Evolutionary conservation across 2,888 invertebrate species (phyloP).

Genomic region (Eledona agricola): DNA sequence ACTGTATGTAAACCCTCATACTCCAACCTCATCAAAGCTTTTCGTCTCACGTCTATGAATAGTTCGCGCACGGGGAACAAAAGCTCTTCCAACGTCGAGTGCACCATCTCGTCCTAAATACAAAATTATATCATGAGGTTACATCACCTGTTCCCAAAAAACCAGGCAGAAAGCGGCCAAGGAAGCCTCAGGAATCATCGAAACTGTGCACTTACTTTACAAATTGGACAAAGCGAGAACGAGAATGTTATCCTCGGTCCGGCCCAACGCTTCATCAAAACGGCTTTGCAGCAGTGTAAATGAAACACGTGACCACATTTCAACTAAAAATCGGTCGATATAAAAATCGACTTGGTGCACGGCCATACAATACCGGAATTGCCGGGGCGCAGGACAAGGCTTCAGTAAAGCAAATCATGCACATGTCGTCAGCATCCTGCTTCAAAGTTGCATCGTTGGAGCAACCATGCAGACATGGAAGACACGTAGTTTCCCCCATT

Average conservation of each 20-base stretch:
- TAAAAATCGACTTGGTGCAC: not conserved
- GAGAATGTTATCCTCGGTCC: conserved; percentile 97
- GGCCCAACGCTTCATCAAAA: conserved; percentile 87
- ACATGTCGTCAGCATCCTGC: conserved; percentile 99
- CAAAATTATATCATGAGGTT: no score
- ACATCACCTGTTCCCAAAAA: no score
- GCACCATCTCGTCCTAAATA: conserved; percentile 84
- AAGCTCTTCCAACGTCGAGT: conserved; percentile 79
- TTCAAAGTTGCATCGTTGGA: conserved; percentile 68
- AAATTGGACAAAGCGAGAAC: conserved; percentile 95
- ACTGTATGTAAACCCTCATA: conserved; percentile 91
- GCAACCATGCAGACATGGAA: conserved; percentile 92
- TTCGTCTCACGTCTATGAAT: conserved; percentile 89
- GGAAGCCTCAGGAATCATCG: no score
- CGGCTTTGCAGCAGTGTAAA: conserved; percentile 87
- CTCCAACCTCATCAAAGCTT: conserved; percentile 94
- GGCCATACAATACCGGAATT: conserved; percentile 70
- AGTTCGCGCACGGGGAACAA: conserved; percentile 82
- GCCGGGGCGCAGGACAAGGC: conserved; percentile 95
- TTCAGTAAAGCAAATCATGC: conserved; percentile 99
- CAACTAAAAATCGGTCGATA: conserved; percentile 65
- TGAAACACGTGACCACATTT: conserved; percentile 97
- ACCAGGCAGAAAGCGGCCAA: no score
- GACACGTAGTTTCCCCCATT: conserved; percentile 80
- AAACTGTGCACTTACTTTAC: conserved; percentile 79